Conservation (phyloP, 2,888 invertebrate species). For the Sinopyrophorus schimmeli region DNA sequence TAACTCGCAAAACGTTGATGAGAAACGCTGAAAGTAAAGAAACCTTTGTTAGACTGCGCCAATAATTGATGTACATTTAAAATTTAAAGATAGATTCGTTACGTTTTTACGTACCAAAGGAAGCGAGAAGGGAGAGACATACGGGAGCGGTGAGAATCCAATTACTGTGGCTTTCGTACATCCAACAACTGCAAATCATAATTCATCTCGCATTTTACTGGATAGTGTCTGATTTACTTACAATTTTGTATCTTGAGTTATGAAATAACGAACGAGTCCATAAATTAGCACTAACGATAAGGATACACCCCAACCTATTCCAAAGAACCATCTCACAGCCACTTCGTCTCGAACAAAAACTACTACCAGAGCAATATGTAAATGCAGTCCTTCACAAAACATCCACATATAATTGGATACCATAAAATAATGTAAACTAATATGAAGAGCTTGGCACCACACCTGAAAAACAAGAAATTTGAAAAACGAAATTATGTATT, state of each 20-base stretch:
- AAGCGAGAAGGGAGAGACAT: constrained; percentile 61
- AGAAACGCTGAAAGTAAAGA: constrained; percentile 61
- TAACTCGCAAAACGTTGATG: constrained; percentile 67
- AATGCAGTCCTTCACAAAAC: constrained; percentile 78
- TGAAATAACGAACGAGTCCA: constrained; percentile 52
- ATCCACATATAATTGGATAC: constrained; percentile 82
- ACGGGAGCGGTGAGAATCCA: constrained; percentile 70
- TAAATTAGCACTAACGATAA: constrained; percentile 58
- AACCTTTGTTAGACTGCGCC: too few relatives aligned
- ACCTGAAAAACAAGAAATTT: constrained; percentile 54
- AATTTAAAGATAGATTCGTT: not conserved
- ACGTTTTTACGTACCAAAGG: constrained; percentile 60
- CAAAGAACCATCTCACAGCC: constrained; percentile 69
- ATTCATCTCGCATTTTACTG: not conserved
- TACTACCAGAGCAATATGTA: constrained; percentile 75
- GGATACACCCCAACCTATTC: constrained; percentile 70
- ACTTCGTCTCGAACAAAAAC: constrained; percentile 75
- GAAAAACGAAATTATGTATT: too few relatives aligned
- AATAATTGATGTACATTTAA: too few relatives aligned
- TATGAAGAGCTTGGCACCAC: constrained; percentile 73
- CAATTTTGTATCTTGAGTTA: constrained; percentile 60
- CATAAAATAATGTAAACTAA: constrained; percentile 70
- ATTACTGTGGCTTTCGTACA: constrained; percentile 63
- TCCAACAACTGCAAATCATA: constrained; percentile 65
- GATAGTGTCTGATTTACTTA: constrained; percentile 49